Conservation (phyloP, 2,113 vertebrate species). For the Mustela lutreola region DNA sequence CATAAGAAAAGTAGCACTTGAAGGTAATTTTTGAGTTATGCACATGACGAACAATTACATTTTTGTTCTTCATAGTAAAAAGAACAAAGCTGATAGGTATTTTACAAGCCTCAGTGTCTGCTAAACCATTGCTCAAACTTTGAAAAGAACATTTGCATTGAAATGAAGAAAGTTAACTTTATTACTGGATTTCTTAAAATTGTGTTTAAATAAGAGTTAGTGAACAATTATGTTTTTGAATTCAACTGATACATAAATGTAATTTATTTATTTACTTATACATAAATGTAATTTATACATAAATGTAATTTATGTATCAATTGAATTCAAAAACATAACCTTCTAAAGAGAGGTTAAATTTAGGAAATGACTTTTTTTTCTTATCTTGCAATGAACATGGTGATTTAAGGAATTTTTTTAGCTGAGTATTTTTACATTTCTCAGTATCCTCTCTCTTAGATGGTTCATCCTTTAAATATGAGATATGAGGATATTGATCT, state of each 20-base stretch:
- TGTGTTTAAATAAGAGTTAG: slow-evolving; percentile 58
- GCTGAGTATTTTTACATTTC: slow-evolving; percentile 6
- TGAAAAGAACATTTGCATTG: slow-evolving; percentile 61
- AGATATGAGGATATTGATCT: not conserved
- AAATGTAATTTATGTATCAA: not conserved
- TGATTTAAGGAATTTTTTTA: not conserved
- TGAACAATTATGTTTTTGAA: not conserved
- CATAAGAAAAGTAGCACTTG: not conserved
- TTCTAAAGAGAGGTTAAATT: not conserved
- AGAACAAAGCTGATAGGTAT: slow-evolving; percentile 24
- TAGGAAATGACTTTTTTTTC: not conserved
- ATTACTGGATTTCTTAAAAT: slow-evolving; percentile 52
- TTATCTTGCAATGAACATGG: not conserved
- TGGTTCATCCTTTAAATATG: not conserved
- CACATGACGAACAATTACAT: slow-evolving; percentile 35
- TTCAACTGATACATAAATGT: not conserved
- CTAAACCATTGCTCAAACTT: slow-evolving; percentile 83
- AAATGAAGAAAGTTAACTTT: slow-evolving; percentile 62
- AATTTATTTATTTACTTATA: not conserved
- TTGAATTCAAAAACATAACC: no score
- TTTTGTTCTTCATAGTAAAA: slow-evolving; percentile 30
- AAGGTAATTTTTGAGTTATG: not conserved
- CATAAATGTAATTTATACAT: not conserved
- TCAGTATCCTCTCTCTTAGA: not conserved
- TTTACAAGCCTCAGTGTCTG: slow-evolving; percentile 66